Evolutionary conservation across 2,888 invertebrate genomes (phyloP), one percentile per base, ranked within the genome.

Genomic region (Lydus trimaculatus): DNA sequence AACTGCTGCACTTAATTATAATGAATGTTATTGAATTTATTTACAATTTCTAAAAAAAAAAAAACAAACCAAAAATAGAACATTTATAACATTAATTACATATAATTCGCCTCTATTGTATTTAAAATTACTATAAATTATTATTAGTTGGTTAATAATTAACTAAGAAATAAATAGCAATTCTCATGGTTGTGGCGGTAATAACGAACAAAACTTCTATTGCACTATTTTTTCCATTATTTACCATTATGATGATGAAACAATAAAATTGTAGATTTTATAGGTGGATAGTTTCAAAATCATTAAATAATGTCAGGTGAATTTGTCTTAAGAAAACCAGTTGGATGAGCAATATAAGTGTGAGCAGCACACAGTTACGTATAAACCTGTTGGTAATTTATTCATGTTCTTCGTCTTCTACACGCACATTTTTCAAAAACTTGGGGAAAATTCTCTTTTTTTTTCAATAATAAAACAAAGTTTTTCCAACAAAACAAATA

Each of bases 301-400:
- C 67, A 67, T 71, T 71, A 71, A 71, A 71, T 71, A 67, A 63
- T 61, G 70, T 71, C 67, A 71, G 67, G 70, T 71, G 69, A 71
- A 71, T 71, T 71, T 71, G 71, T 71, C 71, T 63, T 62, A 66
- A 63, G 66, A n/a, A 71, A 71, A 71, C 71, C 68, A 61, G 71
- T 68, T 69, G 62, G 64, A 63, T 70, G 64, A 65, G 70, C 67
- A 65, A 58, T 66, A 63, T 60, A 31, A 36, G 13, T 4, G 4
- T 13, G 9, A 36, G 13, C 36, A 13, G 13, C 43, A 36, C 36
- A 43, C 43, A 64, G 65, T 71, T 71, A 69, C 69, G 69, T 71
- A n/a, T n/a, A 71, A 69, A 69, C 63, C 63, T 59, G 33, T 33
- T 31, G 31, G 31, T 59, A 59, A 33, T 59, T 17, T 31, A 31